Evolutionary conservation across 2,113 vertebrate genomes (phyloP).

Genomic region (Oostethus manadensis): DNA sequence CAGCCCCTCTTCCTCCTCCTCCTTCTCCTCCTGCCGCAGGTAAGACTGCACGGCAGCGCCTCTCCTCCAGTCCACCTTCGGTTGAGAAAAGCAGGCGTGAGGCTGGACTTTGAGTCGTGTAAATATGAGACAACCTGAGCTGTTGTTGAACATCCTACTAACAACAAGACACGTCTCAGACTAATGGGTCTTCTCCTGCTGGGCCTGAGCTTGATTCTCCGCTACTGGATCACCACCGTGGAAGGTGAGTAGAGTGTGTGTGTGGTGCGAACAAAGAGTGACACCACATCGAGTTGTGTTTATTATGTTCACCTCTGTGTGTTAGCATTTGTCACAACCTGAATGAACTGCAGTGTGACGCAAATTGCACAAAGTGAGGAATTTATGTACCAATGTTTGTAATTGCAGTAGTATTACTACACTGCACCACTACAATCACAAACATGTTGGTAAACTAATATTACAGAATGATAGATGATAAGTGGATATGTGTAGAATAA

Average conservation of each 20-base stretch:
- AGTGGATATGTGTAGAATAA: no score
- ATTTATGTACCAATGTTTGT: no score
- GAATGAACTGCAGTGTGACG: no score
- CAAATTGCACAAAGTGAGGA: no score
- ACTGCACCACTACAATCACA: no score
- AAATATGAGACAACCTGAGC: constrained; percentile 48
- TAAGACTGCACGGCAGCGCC: constrained; percentile 17
- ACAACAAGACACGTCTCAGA: constrained; percentile 79
- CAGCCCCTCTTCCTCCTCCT: constrained; percentile 36
- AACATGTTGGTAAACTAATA: no score
- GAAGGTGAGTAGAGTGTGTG: constrained; percentile 79
- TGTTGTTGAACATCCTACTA: constrained; percentile 60
- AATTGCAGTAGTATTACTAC: no score
- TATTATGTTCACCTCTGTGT: no score
- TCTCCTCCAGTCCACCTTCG: constrained; percentile 2
- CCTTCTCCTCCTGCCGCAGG: constrained; percentile 47
- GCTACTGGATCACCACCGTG: constrained; percentile 78
- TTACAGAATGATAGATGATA: no score
- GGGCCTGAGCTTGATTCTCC: constrained; percentile 78
- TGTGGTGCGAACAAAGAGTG: constrained; percentile 19
- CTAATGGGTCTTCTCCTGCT: constrained; percentile 92
- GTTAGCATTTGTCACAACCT: no score
- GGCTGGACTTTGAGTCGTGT: constrained; percentile 13
- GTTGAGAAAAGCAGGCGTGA: constrained; percentile 14
- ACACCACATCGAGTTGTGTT: background rate